Percentiles rank a stretch among this genome's conserved stretches.
Conservation (phyloP, 2,797 vertebrate genomes). For the Siniperca undulata region DNA sequence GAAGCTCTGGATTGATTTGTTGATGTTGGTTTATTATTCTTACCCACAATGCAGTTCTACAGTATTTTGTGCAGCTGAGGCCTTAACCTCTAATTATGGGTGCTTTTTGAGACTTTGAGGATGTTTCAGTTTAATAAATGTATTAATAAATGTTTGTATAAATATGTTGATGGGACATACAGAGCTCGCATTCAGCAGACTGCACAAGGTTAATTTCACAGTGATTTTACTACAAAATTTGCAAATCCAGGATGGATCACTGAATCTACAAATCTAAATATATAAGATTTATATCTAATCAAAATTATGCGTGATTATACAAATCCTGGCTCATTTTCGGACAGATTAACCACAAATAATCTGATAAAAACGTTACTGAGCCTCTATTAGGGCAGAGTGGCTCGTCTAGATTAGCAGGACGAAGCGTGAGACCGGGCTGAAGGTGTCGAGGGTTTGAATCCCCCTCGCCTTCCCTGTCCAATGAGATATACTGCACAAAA, state of each 20-base stretch:
- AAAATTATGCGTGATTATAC: conserved; percentile 64
- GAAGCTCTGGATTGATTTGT: background rate
- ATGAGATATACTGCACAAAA: background rate
- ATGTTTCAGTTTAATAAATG: background rate
- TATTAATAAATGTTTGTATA: background rate
- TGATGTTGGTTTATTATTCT: background rate
- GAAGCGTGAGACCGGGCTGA: conserved; percentile 5
- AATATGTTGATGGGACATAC: background rate
- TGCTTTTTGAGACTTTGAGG: background rate
- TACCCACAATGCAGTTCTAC: background rate
- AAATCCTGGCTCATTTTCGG: conserved; percentile 52
- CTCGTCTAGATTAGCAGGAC: conserved; percentile 15
- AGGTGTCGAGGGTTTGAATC: conserved; percentile 9
- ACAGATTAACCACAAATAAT: conserved; percentile 61
- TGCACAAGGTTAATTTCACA: background rate
- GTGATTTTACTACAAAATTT: background rate
- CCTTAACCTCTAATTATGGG: background rate
- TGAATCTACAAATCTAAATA: conserved; percentile 37
- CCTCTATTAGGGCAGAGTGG: background rate
- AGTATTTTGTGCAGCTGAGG: background rate
- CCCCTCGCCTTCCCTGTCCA: background rate
- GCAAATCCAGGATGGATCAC: conserved; percentile 11
- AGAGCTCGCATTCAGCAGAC: background rate
- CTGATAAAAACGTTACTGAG: conserved; percentile 53
- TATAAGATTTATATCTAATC: conserved; percentile 59